Evolutionary conservation across 2,888 invertebrate species (phyloP).

Genomic region (Stramonita haemastoma): DNA sequence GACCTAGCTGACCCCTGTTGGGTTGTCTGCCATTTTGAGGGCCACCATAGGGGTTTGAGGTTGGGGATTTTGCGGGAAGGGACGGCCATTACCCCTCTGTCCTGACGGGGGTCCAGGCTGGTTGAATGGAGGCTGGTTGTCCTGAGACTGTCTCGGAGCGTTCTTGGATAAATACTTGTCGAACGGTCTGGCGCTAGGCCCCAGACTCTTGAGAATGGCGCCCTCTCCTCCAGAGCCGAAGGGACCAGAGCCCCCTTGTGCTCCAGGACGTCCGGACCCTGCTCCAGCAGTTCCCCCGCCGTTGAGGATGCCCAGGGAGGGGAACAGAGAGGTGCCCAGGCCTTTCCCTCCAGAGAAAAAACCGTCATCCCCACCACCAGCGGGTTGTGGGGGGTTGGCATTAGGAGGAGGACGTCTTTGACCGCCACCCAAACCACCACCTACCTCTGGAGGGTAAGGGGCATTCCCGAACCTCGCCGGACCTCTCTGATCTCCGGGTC

Average conservation of each 20-base stretch:
- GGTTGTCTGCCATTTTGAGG: neutral
- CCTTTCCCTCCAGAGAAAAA: slow-evolving; percentile 23
- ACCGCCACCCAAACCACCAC: neutral
- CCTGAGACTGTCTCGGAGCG: neutral
- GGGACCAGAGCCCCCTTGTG: neutral
- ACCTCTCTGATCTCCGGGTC: neutral
- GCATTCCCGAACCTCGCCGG: neutral
- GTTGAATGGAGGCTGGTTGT: neutral
- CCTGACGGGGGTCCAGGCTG: neutral
- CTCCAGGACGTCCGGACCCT: neutral
- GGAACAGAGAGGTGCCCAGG: slow-evolving; percentile 10
- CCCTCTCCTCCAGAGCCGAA: neutral
- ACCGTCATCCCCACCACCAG: neutral
- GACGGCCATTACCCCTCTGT: neutral
- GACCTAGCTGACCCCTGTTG: neutral
- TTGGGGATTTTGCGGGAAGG: neutral
- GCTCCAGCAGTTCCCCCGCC: neutral
- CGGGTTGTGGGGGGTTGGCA: neutral
- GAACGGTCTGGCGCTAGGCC: slow-evolving; percentile 17
- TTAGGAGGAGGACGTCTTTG: neutral
- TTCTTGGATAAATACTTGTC: neutral
- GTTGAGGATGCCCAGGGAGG: slow-evolving; percentile 26
- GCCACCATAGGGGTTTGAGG: neutral
- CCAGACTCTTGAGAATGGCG: neutral
- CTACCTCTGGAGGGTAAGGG: neutral